phyloP scores from a whole-genome alignment of 2,797 vertebrate genomes.

The Chrosomus eos region DNA sequence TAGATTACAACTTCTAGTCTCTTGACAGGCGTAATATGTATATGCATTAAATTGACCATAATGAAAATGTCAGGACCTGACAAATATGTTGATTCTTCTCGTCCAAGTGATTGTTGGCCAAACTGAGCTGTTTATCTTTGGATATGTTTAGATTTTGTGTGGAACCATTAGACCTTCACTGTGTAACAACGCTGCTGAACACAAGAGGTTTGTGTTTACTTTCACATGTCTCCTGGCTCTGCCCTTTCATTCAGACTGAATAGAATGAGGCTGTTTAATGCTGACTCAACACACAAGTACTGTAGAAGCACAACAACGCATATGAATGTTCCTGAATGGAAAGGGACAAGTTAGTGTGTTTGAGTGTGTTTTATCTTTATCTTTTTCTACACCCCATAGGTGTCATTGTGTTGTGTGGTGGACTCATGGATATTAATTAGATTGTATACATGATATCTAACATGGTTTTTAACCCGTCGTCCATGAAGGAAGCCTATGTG shows the following conservation, averaged over 20 bases:
- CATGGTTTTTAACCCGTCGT: neutral
- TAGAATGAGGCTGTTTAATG: slow-evolving; percentile 60
- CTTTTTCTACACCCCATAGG: neutral
- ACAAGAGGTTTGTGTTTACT: slow-evolving; percentile 72
- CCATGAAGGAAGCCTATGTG: neutral
- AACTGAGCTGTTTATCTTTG: slow-evolving; percentile 25
- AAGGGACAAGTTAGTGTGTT: neutral
- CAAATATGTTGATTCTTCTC: neutral
- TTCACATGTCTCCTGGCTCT: slow-evolving; percentile 61
- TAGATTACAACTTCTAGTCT: too few species aligned
- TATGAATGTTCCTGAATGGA: neutral
- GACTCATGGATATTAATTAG: neutral
- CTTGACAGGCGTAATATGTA: too few species aligned
- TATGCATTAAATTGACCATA: neutral
- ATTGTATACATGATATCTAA: neutral
- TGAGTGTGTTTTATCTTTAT: slow-evolving; percentile 2
- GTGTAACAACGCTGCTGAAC: slow-evolving; percentile 64
- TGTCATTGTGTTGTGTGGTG: neutral
- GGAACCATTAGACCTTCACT: slow-evolving; percentile 72
- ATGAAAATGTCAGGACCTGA: neutral
- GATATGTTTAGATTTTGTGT: slow-evolving; percentile 68
- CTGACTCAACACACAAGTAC: slow-evolving; percentile 49
- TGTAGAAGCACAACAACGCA: slow-evolving; percentile 52
- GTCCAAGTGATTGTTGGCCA: slow-evolving; percentile 17
- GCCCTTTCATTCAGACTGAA: slow-evolving; percentile 60